A percentile compares a stretch with the other conserved stretches of the same genome.
Evolutionary conservation across 2,797 vertebrate species (phyloP).

Genomic region (Semaprochilodus insignis): DNA sequence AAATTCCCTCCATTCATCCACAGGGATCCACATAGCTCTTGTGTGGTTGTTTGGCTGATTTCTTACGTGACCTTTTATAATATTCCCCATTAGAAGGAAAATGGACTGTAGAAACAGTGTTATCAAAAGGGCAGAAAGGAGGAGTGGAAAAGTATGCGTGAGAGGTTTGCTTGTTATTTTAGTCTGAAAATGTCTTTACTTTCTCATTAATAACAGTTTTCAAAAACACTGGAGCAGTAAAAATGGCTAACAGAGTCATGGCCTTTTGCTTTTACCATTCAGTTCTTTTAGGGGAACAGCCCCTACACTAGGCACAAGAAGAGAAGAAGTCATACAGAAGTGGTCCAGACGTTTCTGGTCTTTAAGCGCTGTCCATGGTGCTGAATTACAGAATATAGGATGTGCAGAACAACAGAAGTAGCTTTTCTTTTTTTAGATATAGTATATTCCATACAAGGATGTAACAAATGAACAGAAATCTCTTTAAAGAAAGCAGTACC

Average conservation of each 20-base stretch:
- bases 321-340: neutral
- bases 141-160: slow-evolving; percentile 42
- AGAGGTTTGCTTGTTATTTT: slow-evolving; percentile 9
- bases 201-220: slow-evolving; percentile 24
- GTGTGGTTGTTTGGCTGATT: slow-evolving; percentile 64
- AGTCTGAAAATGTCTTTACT: neutral
- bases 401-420: neutral
- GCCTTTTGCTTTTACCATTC: neutral
- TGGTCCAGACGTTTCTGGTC: neutral
- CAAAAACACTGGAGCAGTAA: neutral
- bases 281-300: neutral
- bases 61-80: slow-evolving; percentile 76
- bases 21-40: slow-evolving; percentile 64
- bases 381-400: neutral
- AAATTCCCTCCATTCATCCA: neutral
- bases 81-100: slow-evolving; percentile 67
- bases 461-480: neutral
- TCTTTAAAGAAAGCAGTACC: neutral
- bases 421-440: neutral
- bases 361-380: neutral
- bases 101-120: slow-evolving; percentile 56
- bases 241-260: neutral
- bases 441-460: neutral
- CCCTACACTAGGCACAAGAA: neutral
- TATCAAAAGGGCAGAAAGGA: slow-evolving; percentile 70